phyloP scores from a whole-genome alignment of 2,797 vertebrate species.

The Ceryle rudis region DNA sequence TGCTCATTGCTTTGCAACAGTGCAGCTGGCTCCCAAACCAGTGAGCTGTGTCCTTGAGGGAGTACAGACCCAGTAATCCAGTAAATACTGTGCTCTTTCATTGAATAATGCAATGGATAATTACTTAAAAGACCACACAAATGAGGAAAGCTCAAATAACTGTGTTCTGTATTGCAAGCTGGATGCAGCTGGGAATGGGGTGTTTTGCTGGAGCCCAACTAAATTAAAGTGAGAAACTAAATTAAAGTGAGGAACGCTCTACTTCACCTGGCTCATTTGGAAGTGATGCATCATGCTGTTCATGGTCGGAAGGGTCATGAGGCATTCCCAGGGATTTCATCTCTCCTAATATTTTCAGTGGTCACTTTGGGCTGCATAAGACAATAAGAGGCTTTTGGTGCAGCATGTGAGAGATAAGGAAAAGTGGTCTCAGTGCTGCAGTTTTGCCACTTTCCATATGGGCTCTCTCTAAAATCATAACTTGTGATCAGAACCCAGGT shows the following conservation, averaged over 20 bases:
- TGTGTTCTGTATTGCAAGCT: not conserved
- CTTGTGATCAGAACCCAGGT: not conserved
- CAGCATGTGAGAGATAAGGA: not conserved
- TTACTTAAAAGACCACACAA: not conserved
- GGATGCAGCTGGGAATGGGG: not conserved
- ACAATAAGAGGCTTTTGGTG: not conserved
- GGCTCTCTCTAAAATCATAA: not conserved
- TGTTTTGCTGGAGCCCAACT: not conserved
- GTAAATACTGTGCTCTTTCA: not conserved
- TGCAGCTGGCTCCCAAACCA: not conserved
- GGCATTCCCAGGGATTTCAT: not conserved
- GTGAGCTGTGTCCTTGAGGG: not conserved
- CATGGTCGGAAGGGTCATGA: not conserved
- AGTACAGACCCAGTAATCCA: not conserved
- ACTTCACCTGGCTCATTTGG: not conserved
- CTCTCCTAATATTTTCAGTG: not conserved
- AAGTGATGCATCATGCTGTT: not conserved
- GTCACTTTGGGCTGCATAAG: not conserved
- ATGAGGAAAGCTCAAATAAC: not conserved
- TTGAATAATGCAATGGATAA: constrained; percentile 4
- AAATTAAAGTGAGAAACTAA: not conserved
- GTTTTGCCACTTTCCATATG: not conserved
- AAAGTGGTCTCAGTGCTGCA: not conserved
- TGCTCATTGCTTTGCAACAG: not conserved
- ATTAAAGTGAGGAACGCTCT: not conserved